Conservation (phyloP, 2,888 invertebrate species). For the Caenorhabditis zanzibari region DNA sequence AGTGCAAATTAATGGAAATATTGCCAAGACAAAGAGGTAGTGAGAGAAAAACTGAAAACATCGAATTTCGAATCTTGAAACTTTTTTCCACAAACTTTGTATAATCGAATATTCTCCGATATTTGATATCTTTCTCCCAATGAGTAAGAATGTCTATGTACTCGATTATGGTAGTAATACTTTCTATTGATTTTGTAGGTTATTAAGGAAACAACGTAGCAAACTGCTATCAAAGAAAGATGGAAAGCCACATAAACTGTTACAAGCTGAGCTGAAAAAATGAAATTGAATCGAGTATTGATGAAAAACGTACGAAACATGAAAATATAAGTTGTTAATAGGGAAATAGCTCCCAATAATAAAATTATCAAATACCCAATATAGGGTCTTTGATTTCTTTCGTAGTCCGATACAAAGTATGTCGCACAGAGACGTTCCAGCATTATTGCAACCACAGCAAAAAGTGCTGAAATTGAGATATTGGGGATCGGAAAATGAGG, state of each 20-base stretch:
- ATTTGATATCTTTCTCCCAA: constrained; percentile 31
- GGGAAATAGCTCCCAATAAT: neutral
- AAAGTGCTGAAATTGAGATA: neutral
- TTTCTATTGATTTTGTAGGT: constrained; percentile 13
- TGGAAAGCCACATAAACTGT: neutral
- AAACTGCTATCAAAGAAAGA: neutral
- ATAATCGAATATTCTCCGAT: constrained; percentile 20
- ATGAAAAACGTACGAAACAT: neutral
- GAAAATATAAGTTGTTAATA: neutral
- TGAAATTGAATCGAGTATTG: too few relatives aligned
- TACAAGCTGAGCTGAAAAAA: neutral
- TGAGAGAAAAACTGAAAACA: constrained; percentile 24
- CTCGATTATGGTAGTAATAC: constrained; percentile 13
- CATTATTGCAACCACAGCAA: neutral
- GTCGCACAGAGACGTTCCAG: constrained; percentile 18
- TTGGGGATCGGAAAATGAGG: neutral
- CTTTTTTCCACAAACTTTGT: neutral
- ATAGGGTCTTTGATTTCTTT: neutral
- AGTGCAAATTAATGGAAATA: constrained; percentile 12
- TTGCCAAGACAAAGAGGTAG: constrained; percentile 22
- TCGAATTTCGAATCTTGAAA: too few relatives aligned
- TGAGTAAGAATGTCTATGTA: constrained; percentile 8
- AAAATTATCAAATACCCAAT: neutral
- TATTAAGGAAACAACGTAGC: neutral
- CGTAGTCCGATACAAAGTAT: neutral